Percentiles rank a stretch among this genome's conserved stretches.
phyloP scores from a whole-genome alignment of 1,140 invertebrate species.

The Teleopsis dalmanni region DNA sequence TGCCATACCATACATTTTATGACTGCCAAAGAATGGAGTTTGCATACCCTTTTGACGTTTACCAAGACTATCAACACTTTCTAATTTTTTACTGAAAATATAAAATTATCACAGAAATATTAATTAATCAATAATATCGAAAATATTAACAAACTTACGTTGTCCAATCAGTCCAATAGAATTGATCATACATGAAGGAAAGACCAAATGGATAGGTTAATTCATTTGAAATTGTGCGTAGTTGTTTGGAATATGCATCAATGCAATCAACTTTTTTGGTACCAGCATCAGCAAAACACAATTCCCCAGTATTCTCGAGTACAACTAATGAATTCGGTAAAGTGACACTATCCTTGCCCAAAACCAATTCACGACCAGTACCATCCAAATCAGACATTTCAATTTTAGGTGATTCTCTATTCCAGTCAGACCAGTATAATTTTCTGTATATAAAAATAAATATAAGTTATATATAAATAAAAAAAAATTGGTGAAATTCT shows the following conservation, averaged over 20 bases:
- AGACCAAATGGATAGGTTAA: slow-evolving; percentile 88
- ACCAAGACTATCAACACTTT: slow-evolving; percentile 61
- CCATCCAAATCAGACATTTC: slow-evolving; percentile 93
- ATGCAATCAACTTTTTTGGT: slow-evolving; percentile 61
- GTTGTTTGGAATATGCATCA: slow-evolving; percentile 47
- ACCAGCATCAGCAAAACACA: slow-evolving; percentile 96
- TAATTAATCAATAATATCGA: not conserved
- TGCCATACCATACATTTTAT: slow-evolving; percentile 79
- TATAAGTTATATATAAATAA: not conserved
- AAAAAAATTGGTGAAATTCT: slow-evolving; percentile 15
- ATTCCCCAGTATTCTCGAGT: slow-evolving; percentile 68
- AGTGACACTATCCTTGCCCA: slow-evolving; percentile 53
- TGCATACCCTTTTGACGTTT: slow-evolving; percentile 54
- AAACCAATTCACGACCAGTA: slow-evolving; percentile 62
- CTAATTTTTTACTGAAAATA: slow-evolving; percentile 62
- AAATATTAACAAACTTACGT: slow-evolving; percentile 61
- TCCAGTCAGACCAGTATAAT: slow-evolving; percentile 98
- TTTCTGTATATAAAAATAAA: slow-evolving; percentile 54
- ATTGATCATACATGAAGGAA: slow-evolving; percentile 67
- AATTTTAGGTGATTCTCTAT: slow-evolving; percentile 81
- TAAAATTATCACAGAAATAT: not conserved
- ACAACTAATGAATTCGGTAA: slow-evolving; percentile 80
- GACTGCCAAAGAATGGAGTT: slow-evolving; percentile 73
- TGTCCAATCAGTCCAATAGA: slow-evolving; percentile 97
- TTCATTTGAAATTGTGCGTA: slow-evolving; percentile 66